Conservation (phyloP, 1,140 invertebrate genomes). For the Neodiprion pinetum region DNA sequence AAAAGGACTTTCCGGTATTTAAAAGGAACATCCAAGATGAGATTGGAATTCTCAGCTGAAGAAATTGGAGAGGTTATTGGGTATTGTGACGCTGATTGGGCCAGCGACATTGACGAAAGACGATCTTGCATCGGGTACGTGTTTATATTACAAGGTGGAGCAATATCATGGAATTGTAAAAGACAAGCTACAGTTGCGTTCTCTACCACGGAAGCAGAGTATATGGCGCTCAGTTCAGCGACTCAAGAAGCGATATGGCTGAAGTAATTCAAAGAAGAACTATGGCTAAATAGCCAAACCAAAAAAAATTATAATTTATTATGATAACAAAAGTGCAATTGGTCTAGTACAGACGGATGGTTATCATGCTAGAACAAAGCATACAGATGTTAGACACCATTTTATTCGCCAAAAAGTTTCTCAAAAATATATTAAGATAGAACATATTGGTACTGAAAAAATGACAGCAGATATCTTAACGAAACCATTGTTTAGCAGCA, state of each 20-base stretch:
- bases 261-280: conserved; percentile 23
- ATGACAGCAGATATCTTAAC: conserved; percentile 43
- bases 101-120: conserved; percentile 30
- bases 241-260: conserved; percentile 41
- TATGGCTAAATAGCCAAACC: neutral
- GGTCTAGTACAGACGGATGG: conserved; percentile 29
- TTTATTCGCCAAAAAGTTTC: conserved; percentile 23
- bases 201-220: conserved; percentile 52
- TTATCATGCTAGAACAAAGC: conserved; percentile 35
- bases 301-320: conserved; percentile 17
- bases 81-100: conserved; percentile 44
- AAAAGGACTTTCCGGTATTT: conserved; percentile 41
- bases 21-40: conserved; percentile 24
- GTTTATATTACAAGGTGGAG: conserved; percentile 30
- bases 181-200: conserved; percentile 49
- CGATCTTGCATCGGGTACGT: conserved; percentile 40
- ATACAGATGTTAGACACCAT: conserved; percentile 37
- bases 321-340: conserved; percentile 39
- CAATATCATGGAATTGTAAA: conserved; percentile 44
- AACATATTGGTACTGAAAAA: conserved; percentile 35
- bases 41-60: conserved; percentile 22
- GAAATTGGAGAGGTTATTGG: neutral
- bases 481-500: conserved; percentile 27
- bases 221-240: conserved; percentile 39
- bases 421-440: conserved; percentile 31